Conservation (phyloP, 2,797 vertebrate species). For the Ibycter americanus region DNA sequence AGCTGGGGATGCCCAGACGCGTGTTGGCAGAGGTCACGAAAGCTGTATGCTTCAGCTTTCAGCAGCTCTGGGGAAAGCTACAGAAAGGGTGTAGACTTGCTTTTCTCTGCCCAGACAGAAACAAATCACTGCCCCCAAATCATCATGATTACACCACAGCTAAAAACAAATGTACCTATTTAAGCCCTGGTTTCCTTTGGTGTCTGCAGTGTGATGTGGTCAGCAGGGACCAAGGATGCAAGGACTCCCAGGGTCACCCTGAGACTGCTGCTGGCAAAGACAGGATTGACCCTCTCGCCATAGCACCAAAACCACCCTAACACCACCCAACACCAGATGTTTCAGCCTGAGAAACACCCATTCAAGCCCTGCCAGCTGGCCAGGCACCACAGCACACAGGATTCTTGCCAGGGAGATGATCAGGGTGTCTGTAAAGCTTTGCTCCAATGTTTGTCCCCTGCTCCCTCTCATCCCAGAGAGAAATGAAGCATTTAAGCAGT, state of each 20-base stretch:
- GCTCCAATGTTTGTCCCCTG: background rate
- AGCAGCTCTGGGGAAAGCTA: background rate
- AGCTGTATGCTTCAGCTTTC: background rate
- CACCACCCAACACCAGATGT: no score
- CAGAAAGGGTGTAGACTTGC: background rate
- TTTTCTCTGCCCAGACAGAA: background rate
- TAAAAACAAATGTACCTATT: background rate
- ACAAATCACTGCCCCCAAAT: background rate
- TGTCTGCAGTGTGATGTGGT: background rate
- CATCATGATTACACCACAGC: background rate
- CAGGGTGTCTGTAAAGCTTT: background rate
- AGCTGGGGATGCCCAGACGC: background rate
- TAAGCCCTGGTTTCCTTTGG: background rate
- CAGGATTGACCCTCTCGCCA: rapidly evolving
- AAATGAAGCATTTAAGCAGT: background rate
- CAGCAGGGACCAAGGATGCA: background rate
- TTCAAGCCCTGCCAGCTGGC: background rate
- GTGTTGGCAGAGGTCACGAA: rapidly evolving
- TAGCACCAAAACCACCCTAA: background rate
- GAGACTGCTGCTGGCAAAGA: background rate
- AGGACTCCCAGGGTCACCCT: background rate
- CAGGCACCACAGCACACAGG: background rate
- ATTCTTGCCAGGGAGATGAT: background rate
- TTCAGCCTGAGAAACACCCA: background rate
- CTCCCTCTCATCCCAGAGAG: background rate